Conservation (phyloP, 2,888 invertebrate species). For the Gibbula magus region DNA sequence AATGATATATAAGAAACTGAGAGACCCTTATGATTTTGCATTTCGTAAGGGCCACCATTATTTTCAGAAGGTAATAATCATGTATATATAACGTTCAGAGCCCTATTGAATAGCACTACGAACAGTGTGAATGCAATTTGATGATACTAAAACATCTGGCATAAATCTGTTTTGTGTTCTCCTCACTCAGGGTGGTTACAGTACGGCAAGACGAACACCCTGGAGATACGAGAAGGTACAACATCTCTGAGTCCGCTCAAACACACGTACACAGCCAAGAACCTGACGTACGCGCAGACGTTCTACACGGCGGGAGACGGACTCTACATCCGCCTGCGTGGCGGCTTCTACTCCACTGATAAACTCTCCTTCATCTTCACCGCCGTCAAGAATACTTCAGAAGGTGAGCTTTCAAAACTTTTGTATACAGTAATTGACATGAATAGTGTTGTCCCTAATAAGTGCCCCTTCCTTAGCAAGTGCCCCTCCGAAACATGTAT, state of each 20-base stretch:
- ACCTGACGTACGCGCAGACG: conserved; percentile 56
- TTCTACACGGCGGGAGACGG: conserved; percentile 52
- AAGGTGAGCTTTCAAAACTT: conserved; percentile 45
- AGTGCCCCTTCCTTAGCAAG: too few species aligned
- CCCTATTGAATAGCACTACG: too few species aligned
- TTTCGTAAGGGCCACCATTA: too few species aligned
- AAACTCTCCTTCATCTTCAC: conserved; percentile 63
- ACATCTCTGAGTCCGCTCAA: conserved; percentile 57
- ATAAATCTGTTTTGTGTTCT: background rate
- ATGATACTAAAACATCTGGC: too few species aligned
- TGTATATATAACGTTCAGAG: too few species aligned
- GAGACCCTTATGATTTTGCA: too few species aligned
- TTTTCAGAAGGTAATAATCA: too few species aligned
- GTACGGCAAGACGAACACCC: conserved; percentile 49
- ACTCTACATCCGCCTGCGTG: conserved; percentile 62
- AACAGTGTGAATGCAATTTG: too few species aligned
- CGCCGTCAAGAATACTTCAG: conserved; percentile 59
- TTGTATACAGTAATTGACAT: too few species aligned
- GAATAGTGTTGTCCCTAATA: too few species aligned
- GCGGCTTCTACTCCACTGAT: conserved; percentile 61
- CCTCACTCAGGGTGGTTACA: conserved; percentile 61
- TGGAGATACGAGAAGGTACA: conserved; percentile 62
- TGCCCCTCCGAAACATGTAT: too few species aligned
- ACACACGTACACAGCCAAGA: conserved; percentile 53
- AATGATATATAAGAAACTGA: too few species aligned